Conservation (phyloP, 2,113 vertebrate species). For the Mastomys coucha region DNA sequence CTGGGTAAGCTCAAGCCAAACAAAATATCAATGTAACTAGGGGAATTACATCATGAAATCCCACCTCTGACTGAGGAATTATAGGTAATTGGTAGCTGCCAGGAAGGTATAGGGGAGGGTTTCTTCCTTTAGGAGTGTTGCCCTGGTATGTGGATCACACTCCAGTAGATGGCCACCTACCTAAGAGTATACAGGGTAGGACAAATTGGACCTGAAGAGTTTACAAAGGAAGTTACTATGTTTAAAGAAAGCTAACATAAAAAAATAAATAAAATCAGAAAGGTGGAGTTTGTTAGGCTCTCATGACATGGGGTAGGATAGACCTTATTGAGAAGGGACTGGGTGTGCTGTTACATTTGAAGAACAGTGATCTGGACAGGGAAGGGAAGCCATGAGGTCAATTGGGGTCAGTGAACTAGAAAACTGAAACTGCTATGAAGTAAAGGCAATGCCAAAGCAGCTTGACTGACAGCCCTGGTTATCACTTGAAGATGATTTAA, state of each 20-base stretch:
- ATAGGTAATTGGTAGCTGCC: neutral
- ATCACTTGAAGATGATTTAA: neutral
- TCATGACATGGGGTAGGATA: fast-evolving
- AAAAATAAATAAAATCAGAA: neutral
- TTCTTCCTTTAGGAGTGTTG: too few species aligned
- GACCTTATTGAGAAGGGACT: neutral
- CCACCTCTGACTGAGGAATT: neutral
- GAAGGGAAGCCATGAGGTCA: neutral
- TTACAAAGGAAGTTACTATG: neutral
- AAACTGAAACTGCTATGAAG: neutral
- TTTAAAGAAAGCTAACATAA: neutral
- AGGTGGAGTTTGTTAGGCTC: fast-evolving
- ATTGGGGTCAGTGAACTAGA: neutral
- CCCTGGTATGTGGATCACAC: neutral
- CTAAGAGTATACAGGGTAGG: neutral
- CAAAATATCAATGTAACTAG: neutral
- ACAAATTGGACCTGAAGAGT: neutral
- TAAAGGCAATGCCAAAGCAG: neutral
- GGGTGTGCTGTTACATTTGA: neutral
- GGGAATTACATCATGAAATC: neutral
- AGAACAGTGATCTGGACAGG: neutral
- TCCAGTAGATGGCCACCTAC: too few species aligned
- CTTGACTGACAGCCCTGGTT: neutral
- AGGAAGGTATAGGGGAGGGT: fast-evolving
- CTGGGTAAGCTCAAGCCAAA: neutral